These are phyloP conservation scores for Indicator indicator DNA, from an alignment of 2,113 vertebrate genomes.

Conservation along the genomic window DNA sequence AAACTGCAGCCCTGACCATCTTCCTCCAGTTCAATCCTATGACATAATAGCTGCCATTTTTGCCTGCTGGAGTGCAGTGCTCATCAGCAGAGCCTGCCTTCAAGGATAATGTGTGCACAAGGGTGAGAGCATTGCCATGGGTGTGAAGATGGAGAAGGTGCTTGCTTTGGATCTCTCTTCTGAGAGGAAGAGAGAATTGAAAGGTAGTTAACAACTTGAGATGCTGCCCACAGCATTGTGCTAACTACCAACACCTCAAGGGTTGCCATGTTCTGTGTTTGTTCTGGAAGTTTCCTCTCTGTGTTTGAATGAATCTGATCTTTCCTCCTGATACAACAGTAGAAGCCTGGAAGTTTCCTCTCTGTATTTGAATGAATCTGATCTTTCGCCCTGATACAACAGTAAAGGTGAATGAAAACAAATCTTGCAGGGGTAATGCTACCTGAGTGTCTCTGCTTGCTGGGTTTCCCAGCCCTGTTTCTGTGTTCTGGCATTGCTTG, in stretches of 20 bases:
- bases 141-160: background rate
- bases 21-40: background rate
- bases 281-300: background rate
- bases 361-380: background rate
- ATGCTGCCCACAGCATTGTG: background rate
- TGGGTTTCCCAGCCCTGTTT: background rate
- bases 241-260: background rate
- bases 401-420: background rate
- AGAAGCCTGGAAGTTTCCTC: background rate
- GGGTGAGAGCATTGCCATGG: background rate
- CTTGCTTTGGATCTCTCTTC: background rate
- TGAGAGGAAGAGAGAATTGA: background rate
- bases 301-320: background rate
- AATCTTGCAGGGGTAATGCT: background rate
- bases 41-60: rapidly evolving
- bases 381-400: background rate
- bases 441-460: background rate
- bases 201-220: background rate
- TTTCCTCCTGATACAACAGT: background rate
- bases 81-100: background rate
- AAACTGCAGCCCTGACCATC: background rate
- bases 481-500: background rate
- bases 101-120: background rate
- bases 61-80: rapidly evolving
- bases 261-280: background rate